Base-by-base conservation (phyloP, 1,140 invertebrate species). In the Lasioglossum albipes region DNA sequence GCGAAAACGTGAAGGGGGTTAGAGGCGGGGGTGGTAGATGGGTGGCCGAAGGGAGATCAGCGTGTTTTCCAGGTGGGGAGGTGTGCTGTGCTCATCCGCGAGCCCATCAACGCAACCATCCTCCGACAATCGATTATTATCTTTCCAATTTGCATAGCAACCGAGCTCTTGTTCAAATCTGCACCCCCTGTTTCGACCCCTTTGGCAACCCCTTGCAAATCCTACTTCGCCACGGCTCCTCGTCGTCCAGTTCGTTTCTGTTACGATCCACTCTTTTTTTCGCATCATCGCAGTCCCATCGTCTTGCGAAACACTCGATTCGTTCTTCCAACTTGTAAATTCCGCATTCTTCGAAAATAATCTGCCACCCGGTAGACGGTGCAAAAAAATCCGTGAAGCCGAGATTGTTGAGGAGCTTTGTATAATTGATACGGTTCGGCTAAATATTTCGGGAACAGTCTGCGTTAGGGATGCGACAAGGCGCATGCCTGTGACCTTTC, bases 61-160 rank as follows among this genome's bases (percentile, higher is more conserved):
- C 79, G 82, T 88, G 89, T 89, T 91, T 90, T 91, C 90, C 88
- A 92, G 90, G 89, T 91, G 89, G 90, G 78, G 84, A 90, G 86
- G 83, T 89, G 86, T 85, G 88, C 88, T 84, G 87, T 80, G 87
- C 88, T 91, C 92, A 92, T 93, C 90, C 90, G 85, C 88, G 90
- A 90, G 89, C 85, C 92, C 91, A 93, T 93, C 92, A 92, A 88
- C 91, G 87, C 88, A 85, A 85, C 90, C 89, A 90, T 92, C 87
- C 91, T 91, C 91, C 88, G 88, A 90, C 91, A 90, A 93, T 93
- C 93, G 93, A 93, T 93, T 93, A 93, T 93, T 93, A 93, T 93
- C 91, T 93, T 93, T 93, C 92, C 92, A 93, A 93, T 93, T 93
- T 93, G 91, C 93, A 93, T 93, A 90, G 91, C 91, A 91, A 91